Evolutionary conservation across 2,888 invertebrate species (phyloP).

Genomic region (Actias luna): DNA sequence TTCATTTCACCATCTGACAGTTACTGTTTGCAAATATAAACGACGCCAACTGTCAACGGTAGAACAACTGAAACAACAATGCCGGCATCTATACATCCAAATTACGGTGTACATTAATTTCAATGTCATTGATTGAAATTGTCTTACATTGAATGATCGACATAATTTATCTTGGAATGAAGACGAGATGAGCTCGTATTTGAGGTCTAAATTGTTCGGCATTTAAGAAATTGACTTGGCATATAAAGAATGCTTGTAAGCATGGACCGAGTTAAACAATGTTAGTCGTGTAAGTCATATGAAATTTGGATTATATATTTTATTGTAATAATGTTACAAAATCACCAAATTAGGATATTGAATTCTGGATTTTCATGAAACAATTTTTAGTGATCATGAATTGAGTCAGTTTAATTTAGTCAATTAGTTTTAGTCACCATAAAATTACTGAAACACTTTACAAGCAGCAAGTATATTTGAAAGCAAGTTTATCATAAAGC

Average conservation of each 20-base stretch:
- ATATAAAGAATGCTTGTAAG: neutral
- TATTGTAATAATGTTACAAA: neutral
- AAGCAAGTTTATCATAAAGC: neutral
- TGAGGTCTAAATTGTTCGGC: neutral
- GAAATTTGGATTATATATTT: neutral
- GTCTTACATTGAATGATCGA: slow-evolving; percentile 23
- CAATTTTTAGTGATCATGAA: neutral
- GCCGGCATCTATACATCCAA: slow-evolving; percentile 37
- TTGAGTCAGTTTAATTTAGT: neutral
- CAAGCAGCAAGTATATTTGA: too few species aligned
- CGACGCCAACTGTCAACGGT: slow-evolving; percentile 12
- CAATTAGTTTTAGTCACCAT: too few species aligned
- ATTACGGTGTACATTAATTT: slow-evolving; percentile 20
- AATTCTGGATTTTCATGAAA: too few species aligned
- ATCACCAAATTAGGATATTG: neutral
- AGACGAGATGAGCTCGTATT: slow-evolving; percentile 10
- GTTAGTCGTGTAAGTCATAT: neutral
- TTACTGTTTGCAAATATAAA: slow-evolving; percentile 6
- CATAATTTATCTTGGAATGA: slow-evolving; percentile 3
- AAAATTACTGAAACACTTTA: too few species aligned
- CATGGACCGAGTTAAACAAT: neutral
- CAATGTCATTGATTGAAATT: slow-evolving; percentile 14
- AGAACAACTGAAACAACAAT: slow-evolving; percentile 42
- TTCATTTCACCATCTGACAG: slow-evolving; percentile 9
- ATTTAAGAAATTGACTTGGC: neutral